Conservation (phyloP, 2,113 vertebrate species). For the Tupaia tana region DNA sequence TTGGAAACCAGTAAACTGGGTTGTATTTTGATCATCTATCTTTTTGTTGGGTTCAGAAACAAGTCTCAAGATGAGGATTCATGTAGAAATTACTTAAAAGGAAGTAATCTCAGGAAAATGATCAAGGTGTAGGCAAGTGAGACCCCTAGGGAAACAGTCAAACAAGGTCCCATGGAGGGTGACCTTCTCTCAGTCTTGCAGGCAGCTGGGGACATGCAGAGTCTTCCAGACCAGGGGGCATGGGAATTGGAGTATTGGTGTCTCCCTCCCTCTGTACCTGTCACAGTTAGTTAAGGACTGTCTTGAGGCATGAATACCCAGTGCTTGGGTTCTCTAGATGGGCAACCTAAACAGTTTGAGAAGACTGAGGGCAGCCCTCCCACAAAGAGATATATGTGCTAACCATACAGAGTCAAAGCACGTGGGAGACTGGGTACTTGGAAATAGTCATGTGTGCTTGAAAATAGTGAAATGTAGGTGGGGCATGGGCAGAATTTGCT, state of each 20-base stretch:
- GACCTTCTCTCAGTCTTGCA: background rate
- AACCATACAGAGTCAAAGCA: fast-evolving
- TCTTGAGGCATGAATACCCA: background rate
- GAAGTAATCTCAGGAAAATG: background rate
- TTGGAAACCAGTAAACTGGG: background rate
- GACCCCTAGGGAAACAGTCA: background rate
- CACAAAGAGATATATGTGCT: background rate
- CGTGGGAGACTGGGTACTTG: fast-evolving
- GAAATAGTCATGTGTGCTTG: no score
- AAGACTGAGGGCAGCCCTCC: background rate
- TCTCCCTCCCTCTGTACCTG: background rate
- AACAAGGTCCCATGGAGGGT: background rate
- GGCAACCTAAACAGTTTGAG: background rate
- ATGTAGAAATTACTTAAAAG: background rate
- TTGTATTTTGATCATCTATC: background rate
- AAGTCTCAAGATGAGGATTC: background rate
- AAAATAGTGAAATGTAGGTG: background rate
- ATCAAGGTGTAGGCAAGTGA: background rate
- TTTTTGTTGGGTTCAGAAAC: background rate
- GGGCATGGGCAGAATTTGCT: background rate
- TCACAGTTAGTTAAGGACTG: background rate
- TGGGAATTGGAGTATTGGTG: background rate
- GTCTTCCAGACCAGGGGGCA: background rate
- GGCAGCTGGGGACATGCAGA: background rate
- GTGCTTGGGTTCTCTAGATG: background rate